phyloP scores from a whole-genome alignment of 2,113 vertebrate species.

The Procavia capensis region DNA sequence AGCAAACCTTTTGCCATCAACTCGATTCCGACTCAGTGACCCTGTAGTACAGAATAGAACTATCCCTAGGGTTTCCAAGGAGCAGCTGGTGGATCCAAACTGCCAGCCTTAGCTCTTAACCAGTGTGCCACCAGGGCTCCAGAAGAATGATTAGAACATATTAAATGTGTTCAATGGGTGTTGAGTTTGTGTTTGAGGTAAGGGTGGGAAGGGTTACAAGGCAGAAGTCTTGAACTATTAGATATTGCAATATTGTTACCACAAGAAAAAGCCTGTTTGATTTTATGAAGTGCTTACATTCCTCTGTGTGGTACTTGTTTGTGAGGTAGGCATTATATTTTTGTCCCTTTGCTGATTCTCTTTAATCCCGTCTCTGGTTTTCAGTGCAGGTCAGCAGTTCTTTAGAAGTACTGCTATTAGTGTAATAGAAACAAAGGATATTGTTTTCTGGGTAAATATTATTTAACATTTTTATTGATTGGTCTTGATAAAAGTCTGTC shows the following conservation, averaged over 20 bases:
- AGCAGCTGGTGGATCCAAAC: too few species aligned
- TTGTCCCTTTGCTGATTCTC: background rate
- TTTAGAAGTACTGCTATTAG: slow-evolving; percentile 40
- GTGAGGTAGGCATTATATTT: background rate
- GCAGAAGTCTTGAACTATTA: background rate
- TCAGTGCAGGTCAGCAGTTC: background rate
- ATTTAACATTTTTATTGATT: slow-evolving; percentile 43
- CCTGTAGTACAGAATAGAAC: too few species aligned
- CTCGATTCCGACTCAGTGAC: too few species aligned
- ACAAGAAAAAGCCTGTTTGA: background rate
- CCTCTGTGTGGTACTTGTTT: background rate
- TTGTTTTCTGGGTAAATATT: slow-evolving; percentile 46
- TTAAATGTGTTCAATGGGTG: background rate
- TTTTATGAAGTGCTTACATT: background rate
- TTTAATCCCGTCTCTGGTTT: background rate
- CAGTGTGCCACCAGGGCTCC: too few species aligned
- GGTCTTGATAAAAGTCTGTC: slow-evolving; percentile 1
- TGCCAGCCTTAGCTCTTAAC: too few species aligned
- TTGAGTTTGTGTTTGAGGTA: background rate
- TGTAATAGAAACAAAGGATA: slow-evolving; percentile 32
- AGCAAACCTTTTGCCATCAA: too few species aligned
- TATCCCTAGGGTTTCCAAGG: too few species aligned
- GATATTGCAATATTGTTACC: slow-evolving; percentile 34
- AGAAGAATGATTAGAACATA: background rate
- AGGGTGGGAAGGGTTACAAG: background rate